phyloP scores from a whole-genome alignment of 2,113 vertebrate genomes.

The Zosterops hypoxanthus region DNA sequence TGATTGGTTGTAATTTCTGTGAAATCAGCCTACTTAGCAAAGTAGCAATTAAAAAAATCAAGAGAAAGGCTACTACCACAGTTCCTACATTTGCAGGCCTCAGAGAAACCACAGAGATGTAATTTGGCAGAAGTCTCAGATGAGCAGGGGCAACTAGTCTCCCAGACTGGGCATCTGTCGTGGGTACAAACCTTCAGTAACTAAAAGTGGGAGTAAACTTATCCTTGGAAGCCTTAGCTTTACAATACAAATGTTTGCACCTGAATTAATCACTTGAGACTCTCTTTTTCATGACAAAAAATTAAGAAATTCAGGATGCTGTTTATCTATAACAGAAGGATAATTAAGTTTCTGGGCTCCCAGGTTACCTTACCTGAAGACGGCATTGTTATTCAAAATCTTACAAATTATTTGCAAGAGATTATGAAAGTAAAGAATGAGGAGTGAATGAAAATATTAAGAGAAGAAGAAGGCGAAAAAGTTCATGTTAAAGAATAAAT shows the following conservation, averaged over 20 bases:
- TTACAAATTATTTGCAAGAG: not conserved
- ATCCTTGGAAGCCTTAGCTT: not conserved
- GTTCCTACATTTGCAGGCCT: not conserved
- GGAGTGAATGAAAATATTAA: not conserved
- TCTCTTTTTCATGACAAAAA: not conserved
- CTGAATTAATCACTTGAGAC: not conserved
- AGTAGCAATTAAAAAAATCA: not conserved
- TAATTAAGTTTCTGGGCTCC: not conserved
- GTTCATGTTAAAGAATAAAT: not conserved
- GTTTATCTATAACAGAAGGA: not conserved
- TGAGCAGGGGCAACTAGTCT: not conserved
- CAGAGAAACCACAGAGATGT: not conserved
- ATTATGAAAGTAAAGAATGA: not conserved
- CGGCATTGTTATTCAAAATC: not conserved
- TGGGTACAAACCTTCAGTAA: not conserved
- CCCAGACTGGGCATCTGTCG: not conserved
- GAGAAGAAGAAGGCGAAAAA: not conserved
- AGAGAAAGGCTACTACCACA: not conserved
- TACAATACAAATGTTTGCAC: not conserved
- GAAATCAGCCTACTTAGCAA: not conserved
- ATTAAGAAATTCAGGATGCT: not conserved
- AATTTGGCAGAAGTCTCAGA: not conserved
- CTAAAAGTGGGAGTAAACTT: not conserved
- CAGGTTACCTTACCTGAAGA: not conserved
- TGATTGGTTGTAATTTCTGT: not conserved